Evolutionary conservation across 1,140 invertebrate genomes (phyloP).

Genomic region (Drosophila asahinai): DNA sequence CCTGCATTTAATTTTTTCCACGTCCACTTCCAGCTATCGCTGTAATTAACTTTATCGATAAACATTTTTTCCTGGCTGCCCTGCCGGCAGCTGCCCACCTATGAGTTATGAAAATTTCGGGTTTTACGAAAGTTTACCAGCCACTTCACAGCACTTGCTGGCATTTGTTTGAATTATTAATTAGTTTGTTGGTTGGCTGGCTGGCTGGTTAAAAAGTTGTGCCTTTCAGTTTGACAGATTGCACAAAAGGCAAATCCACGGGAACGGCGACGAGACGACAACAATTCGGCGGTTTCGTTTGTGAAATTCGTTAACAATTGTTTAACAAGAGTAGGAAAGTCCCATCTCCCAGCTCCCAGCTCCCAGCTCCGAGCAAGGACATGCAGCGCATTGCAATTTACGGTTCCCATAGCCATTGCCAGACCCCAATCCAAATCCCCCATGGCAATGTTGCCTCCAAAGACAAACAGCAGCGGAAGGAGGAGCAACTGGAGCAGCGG

Average conservation of each 20-base stretch:
- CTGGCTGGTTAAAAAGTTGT: slow-evolving; percentile 47
- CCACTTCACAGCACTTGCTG: slow-evolving; percentile 37
- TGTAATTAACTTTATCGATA: slow-evolving; percentile 71
- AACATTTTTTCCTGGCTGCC: slow-evolving; percentile 35
- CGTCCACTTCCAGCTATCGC: slow-evolving; percentile 9
- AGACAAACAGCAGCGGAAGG: slow-evolving; percentile 29
- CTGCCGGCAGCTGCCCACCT: slow-evolving; percentile 22
- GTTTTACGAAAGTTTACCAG: slow-evolving; percentile 31
- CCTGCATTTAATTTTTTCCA: slow-evolving; percentile 24
- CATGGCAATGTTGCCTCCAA: slow-evolving; percentile 50
- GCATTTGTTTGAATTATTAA: slow-evolving; percentile 62
- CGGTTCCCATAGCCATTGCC: slow-evolving; percentile 34
- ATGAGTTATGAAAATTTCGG: slow-evolving; percentile 26
- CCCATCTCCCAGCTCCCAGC: slow-evolving; percentile 5
- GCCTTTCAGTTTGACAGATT: slow-evolving; percentile 67
- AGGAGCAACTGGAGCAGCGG: slow-evolving; percentile 27
- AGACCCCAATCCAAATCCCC: slow-evolving; percentile 37
- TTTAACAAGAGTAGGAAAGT: slow-evolving; percentile 55
- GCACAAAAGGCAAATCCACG: slow-evolving; percentile 30
- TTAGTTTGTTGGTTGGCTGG: slow-evolving; percentile 56
- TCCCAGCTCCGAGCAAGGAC: slow-evolving; percentile 24
- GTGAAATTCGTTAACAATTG: slow-evolving; percentile 72
- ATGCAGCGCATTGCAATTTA: slow-evolving; percentile 70
- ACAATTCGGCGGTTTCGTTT: slow-evolving; percentile 64
- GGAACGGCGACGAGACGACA: slow-evolving; percentile 22